Evolutionary conservation across 2,888 invertebrate species (phyloP), one percentile per base, ranked within the genome.

Genomic region (Tetragonula carbonaria): DNA sequence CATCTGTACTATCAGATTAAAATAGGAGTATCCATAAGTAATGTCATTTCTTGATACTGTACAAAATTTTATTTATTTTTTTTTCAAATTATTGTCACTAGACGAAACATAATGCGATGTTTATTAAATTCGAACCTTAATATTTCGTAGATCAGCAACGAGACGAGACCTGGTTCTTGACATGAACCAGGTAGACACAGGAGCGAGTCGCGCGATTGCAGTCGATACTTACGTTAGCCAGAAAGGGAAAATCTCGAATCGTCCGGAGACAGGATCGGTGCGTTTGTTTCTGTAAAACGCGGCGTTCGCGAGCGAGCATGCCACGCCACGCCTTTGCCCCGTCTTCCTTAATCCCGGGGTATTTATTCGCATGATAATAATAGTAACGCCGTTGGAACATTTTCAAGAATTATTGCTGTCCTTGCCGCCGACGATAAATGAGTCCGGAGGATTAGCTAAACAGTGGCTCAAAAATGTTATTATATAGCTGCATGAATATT

Each of bases 381-480:
- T 94, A 94, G 94, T 94, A 94, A 94, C 92, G 93, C 92, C 92
- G 92, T 92, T 86, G 92, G 92, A 91, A 92, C 94, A 93, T 94
- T 94, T 93, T 93, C 93, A 93, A 94, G 94, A 94, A 94, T 94
- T 94, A 94, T 94, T 87, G 93, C 94, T 93, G 94, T 93, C 93
- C 94, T 94, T 94, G 94, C 93, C 92, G 90, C 90, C 91, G 90
- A 94, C 94, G 94, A 94, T 94, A 94, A 94, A 94, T 93, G 94
- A 94, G 94, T 94, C 91, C 94, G 91, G 93, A 93, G 94, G 94
- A 94, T 94, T 94, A 94, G 94, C 94, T 94, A 94, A 94, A 94
- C 94, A 94, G 94, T 94, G 93, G 94, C 94, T 94, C 94, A 94
- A 94, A 94, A 94, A 94, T 94, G 94, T 94, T 94, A 94, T 94